phyloP scores from a whole-genome alignment of 2,797 vertebrate genomes.

The Bradypus variegatus region DNA sequence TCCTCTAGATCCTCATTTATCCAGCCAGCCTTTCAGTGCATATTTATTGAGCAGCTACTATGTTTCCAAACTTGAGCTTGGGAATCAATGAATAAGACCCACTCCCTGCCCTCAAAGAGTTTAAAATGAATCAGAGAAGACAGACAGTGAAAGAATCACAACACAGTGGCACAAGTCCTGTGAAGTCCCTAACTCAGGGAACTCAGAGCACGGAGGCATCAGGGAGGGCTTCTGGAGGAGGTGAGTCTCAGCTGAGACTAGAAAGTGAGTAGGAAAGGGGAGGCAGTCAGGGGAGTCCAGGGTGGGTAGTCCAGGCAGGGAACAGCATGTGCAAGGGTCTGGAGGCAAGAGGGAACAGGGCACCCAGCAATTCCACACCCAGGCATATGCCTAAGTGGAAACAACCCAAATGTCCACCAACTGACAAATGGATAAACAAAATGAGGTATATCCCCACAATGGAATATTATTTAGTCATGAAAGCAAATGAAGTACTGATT shows the following conservation, averaged over 20 bases:
- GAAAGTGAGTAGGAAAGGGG: not conserved
- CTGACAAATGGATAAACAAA: not conserved
- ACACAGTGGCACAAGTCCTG: fast-evolving
- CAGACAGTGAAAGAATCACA: fast-evolving
- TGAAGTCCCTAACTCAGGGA: not conserved
- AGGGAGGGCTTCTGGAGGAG: not conserved
- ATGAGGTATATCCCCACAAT: fast-evolving
- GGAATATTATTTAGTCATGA: not conserved
- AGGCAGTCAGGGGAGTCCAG: not conserved
- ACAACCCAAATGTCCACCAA: not conserved
- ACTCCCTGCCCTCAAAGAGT: not conserved
- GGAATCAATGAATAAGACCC: not conserved
- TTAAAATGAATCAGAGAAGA: not conserved
- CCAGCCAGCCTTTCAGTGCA: not conserved
- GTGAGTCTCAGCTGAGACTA: fast-evolving
- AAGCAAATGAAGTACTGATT: not conserved
- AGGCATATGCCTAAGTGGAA: not conserved
- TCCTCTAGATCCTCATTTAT: fast-evolving
- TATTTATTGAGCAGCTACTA: not conserved
- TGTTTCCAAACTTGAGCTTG: not conserved
- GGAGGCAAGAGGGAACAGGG: not conserved
- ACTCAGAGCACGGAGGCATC: not conserved
- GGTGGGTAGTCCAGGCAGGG: not conserved
- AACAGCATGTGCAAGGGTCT: not conserved
- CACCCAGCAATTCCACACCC: not conserved